Percentiles rank a stretch among this genome's conserved stretches.
These are phyloP conservation scores for Hafferia zeledoni DNA, from an alignment of 2,797 vertebrate genomes.

Conservation along the genomic window DNA sequence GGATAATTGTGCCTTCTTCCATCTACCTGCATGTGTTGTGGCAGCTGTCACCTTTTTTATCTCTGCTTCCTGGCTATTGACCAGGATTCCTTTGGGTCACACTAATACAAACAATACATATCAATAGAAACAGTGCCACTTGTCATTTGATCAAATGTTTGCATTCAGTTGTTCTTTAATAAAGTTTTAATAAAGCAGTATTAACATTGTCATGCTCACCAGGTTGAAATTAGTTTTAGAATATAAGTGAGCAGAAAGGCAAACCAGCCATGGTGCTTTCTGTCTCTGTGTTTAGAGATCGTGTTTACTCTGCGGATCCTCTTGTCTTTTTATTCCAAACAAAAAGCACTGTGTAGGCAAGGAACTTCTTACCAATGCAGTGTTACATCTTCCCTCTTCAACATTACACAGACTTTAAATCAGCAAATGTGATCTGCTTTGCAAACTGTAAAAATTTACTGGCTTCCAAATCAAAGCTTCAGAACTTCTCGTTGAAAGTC, in stretches of 20 bases:
- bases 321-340: not conserved
- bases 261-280: not conserved
- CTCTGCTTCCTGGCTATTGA: conserved; percentile 23
- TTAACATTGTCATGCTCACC: not conserved
- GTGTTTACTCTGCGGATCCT: not conserved
- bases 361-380: not conserved
- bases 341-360: not conserved
- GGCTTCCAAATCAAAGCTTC: not conserved
- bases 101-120: conserved; percentile 3
- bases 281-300: not conserved
- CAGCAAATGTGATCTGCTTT: not conserved
- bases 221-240: conserved; percentile 15
- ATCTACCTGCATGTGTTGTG: not conserved
- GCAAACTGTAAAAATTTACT: not conserved
- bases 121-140: conserved; percentile 14
- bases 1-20: conserved; percentile 32
- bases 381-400: not conserved
- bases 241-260: not conserved
- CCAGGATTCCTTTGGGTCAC: not conserved
- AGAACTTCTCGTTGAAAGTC: not conserved
- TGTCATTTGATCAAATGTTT: conserved; percentile 29
- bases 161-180: conserved; percentile 11
- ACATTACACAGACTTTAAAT: not conserved
- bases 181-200: not conserved
- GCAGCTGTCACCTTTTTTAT: conserved; percentile 25